A percentile compares a stretch with the other conserved stretches of the same genome.
Evolutionary conservation across 2,888 invertebrate species (phyloP).

Genomic region (Acrobasis repandana): DNA sequence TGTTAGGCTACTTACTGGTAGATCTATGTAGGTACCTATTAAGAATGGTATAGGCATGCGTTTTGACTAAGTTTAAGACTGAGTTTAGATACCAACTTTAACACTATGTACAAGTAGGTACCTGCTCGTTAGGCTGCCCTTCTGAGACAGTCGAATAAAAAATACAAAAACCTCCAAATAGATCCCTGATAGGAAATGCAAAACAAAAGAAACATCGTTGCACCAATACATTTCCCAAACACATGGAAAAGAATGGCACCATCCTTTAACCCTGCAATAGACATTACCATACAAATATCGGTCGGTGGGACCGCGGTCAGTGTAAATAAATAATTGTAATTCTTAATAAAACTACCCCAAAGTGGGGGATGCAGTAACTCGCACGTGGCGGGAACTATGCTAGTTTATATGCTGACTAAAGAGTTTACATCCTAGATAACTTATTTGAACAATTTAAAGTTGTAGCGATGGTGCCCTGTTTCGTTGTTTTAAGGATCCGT

Average conservation of each 20-base stretch:
- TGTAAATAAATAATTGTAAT: slow-evolving; percentile 78
- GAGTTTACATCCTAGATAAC: slow-evolving; percentile 44
- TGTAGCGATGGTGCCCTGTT: too few relatives aligned
- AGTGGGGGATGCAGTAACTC: slow-evolving; percentile 56
- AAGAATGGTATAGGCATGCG: too few relatives aligned
- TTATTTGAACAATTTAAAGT: too few relatives aligned
- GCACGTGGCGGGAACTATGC: slow-evolving; percentile 59
- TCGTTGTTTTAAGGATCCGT: too few relatives aligned
- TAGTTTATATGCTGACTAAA: slow-evolving; percentile 34
- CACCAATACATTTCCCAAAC: neutral
- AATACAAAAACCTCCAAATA: too few relatives aligned
- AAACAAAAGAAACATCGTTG: neutral
- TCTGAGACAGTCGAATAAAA: too few relatives aligned
- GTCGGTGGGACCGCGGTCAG: slow-evolving; percentile 38
- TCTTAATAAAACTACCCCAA: slow-evolving; percentile 76
- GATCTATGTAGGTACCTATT: neutral
- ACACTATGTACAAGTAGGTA: too few relatives aligned
- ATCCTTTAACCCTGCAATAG: slow-evolving; percentile 34
- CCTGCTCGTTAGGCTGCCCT: too few relatives aligned
- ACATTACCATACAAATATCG: slow-evolving; percentile 51
- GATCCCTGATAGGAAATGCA: neutral
- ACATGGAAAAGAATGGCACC: slow-evolving; percentile 27
- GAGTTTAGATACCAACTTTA: too few relatives aligned
- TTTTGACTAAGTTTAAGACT: too few relatives aligned
- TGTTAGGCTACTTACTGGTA: neutral